Base-by-base conservation (phyloP, 2,113 vertebrate species). In the Felis catus region DNA sequence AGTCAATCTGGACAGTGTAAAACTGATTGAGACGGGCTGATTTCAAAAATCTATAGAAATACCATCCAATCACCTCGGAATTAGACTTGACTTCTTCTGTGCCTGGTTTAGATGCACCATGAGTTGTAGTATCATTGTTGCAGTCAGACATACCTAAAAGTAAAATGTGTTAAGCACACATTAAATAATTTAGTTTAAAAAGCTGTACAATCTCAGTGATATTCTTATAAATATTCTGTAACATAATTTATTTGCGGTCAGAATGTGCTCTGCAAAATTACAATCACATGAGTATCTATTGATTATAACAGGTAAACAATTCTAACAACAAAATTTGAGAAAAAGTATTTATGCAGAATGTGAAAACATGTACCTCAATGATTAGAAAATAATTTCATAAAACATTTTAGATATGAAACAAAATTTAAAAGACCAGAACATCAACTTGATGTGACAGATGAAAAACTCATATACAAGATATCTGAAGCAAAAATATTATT, bases 81-180 rank as follows among this genome's bases (percentile, higher is more conserved):
- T 98, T 98, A 98, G 96, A 98, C 96, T 98, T 96, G 98, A 98
- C 91, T 91, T 98, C 98, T 98, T 99, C 98, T 95, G 98, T 95
- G 98, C 97, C 97, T 97, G 98, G 98, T 82, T 98, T 97, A 98
- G 97, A 97, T 33, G 97, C 98, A 98, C 97, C 97, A 92, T 98
- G 96, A 98, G 95, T n/a, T 98, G 98, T 76, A 95, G 98, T 82
- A 93, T 98, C 98, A 97, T 7, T 98, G 98, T 84, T 98, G 98
- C 90, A 97, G 93, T 98, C 98, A 98, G 99, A 99, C 99, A 99
- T 98, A 98, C 98, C 98, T 99, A 98, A 98, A 99, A 99, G 98
- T 91, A 97, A 98, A 99, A 99, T 95, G 98, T 96, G 97, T 98
- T 98, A 92, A 95, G 97, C 91, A 98, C 89, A 96, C 48, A 98